Evolutionary conservation across 2,797 vertebrate genomes (phyloP), one percentile per base, ranked within the genome.

Genomic region (Schizothorax lantsangensis): DNA sequence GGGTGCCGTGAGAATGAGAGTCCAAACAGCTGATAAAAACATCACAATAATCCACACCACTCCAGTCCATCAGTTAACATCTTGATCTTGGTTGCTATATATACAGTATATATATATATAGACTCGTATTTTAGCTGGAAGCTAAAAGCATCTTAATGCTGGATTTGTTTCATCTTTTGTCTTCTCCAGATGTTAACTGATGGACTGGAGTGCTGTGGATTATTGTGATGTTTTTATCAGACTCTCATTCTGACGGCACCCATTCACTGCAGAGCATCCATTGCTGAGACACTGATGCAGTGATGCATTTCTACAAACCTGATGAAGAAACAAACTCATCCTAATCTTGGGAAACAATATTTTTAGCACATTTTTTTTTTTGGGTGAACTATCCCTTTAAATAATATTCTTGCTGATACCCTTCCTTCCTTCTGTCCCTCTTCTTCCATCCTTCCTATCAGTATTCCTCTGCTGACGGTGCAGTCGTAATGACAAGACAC

Each of bases 401-500:
- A 23, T 15, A n/a, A 6, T 23, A 6, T 33, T 79, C 54, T 21
- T 57, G 54, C 57, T 11, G 57, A 59, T 59, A 59, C 9, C 57
- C 57, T 79, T 30, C 6, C 14, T 26, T 62, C 36, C 10, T n/a
- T 75, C n/a, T 11, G 21, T 52, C 17, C 9, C 2, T 52, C 14
- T 75, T 73, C 84, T 84, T 72, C 26, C 36, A 9, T 62, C 40
- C 74, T 78, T 52, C 80, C 54, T 12, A 89, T 94, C 93, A 94
- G 94, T 93, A 92, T 92, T 93, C 93, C 89, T 75, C 90, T 87
- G 66, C 86, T 69, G 81, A 83, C 89, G 77, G 11, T 90, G 88
- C 87, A 93, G 92, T 91, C 85, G 91, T 93, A 93, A 93, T 78
- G 90, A 88, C 86, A 88, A 80, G 88, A 92, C 91, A 91, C 89